Evolutionary conservation across 2,888 invertebrate genomes (phyloP).

Genomic region (Argyresthia albistria): DNA sequence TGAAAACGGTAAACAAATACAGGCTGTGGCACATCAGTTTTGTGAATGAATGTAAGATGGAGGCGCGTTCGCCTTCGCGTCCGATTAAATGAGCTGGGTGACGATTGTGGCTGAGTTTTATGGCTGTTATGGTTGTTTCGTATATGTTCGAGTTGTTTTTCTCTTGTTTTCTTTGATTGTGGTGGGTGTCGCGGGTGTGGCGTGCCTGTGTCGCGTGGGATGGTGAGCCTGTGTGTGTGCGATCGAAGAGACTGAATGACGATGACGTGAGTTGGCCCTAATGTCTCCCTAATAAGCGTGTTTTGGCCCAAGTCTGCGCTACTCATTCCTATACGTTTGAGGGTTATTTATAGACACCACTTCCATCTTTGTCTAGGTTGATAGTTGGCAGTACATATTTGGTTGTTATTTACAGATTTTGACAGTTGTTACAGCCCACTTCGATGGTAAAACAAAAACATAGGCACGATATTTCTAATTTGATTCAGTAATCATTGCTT

Average conservation of each 20-base stretch:
- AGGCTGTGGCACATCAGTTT: constrained; percentile 51
- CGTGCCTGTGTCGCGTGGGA: constrained; percentile 17
- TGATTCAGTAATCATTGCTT: too few relatives aligned
- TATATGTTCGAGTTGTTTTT: constrained; percentile 6
- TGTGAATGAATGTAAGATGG: constrained; percentile 73
- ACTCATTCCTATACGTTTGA: not conserved
- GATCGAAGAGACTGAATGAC: constrained; percentile 66
- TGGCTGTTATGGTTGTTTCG: constrained; percentile 22
- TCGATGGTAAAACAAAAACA: too few relatives aligned
- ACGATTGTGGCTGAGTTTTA: constrained; percentile 29
- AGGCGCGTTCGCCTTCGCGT: constrained; percentile 38
- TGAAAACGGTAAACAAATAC: constrained; percentile 63
- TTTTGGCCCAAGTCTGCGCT: constrained; percentile 38
- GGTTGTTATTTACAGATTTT: too few relatives aligned
- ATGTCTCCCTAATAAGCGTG: constrained; percentile 51
- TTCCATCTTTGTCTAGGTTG: not conserved
- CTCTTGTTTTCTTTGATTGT: constrained; percentile 10
- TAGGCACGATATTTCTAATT: too few relatives aligned
- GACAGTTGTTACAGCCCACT: too few relatives aligned
- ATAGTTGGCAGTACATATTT: too few relatives aligned
- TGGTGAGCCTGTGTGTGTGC: constrained; percentile 43
- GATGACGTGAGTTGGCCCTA: constrained; percentile 45
- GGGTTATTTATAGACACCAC: not conserved
- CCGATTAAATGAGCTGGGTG: constrained; percentile 22
- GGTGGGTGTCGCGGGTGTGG: constrained; percentile 24